A percentile compares a stretch with the other conserved stretches of the same genome.
Evolutionary conservation across 2,888 invertebrate species (phyloP).

Genomic region (Odontomyia ornata): DNA sequence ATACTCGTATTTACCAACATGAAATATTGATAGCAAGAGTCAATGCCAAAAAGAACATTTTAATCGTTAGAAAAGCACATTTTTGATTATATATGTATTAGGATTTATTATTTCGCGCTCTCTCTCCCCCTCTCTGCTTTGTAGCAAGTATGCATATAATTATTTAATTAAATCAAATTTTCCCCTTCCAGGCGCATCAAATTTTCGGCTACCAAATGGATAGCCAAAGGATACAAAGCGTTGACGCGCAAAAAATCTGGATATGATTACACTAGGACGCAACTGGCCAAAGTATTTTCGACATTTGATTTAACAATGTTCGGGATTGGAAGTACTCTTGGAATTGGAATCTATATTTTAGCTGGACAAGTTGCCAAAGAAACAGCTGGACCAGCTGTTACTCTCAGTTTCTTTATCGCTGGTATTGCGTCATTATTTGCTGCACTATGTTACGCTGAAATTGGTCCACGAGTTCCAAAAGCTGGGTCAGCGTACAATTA

Average conservation of each 20-base stretch:
- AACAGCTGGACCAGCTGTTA: slow-evolving; percentile 86
- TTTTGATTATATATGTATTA: no score
- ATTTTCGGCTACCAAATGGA: neutral
- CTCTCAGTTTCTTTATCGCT: slow-evolving; percentile 87
- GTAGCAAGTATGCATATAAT: no score
- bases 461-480: slow-evolving; percentile 87
- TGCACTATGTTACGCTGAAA: slow-evolving; percentile 90
- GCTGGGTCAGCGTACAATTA: slow-evolving; percentile 94
- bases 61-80: no score
- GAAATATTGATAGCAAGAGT: no score
- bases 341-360: slow-evolving; percentile 90
- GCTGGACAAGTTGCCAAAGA: slow-evolving; percentile 85
- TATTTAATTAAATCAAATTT: neutral
- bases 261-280: slow-evolving; percentile 62
- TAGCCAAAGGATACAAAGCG: slow-evolving; percentile 36
- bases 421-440: slow-evolving; percentile 91
- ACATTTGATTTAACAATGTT: slow-evolving; percentile 85
- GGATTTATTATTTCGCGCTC: no score
- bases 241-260: slow-evolving; percentile 58
- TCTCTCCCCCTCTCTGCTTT: no score
- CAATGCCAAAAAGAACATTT: no score
- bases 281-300: slow-evolving; percentile 77
- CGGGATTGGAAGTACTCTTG: slow-evolving; percentile 84
- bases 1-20: no score
- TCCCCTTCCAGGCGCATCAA: slow-evolving; percentile 1